These are phyloP conservation scores for Scrobipalpa costella DNA, from an alignment of 2,888 invertebrate species.

Conservation along the genomic window DNA sequence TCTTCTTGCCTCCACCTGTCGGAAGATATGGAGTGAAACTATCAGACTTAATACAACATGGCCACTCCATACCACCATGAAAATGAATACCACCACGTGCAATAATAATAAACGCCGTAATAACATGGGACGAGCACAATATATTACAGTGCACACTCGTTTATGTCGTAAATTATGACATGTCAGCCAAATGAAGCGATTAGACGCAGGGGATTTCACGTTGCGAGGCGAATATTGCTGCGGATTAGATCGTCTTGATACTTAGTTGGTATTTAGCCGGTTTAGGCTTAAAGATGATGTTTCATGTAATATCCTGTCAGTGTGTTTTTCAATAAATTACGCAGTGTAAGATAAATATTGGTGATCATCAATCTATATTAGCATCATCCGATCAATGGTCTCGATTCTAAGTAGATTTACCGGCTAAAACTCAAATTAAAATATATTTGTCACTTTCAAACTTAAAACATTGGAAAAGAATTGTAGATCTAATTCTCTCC, in stretches of 20 bases:
- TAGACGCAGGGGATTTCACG: constrained; percentile 61
- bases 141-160: constrained; percentile 35
- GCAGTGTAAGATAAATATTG: too few species aligned
- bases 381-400: too few species aligned
- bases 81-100: not conserved
- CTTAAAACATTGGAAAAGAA: too few species aligned
- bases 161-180: constrained; percentile 64
- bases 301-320: not conserved
- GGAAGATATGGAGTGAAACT: too few species aligned
- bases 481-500: too few species aligned
- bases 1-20: too few species aligned
- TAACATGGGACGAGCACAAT: not conserved
- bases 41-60: too few species aligned
- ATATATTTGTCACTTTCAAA: too few species aligned
- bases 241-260: constrained; percentile 45
- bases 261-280: constrained; percentile 32
- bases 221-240: constrained; percentile 39
- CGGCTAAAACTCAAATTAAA: too few species aligned
- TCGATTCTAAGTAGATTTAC: too few species aligned
- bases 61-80: not conserved
- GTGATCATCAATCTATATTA: too few species aligned
- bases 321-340: not conserved
- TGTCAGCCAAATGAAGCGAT: constrained; percentile 72
- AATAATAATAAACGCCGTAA: constrained; percentile 7
- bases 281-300: not conserved